Conservation (phyloP, 2,113 vertebrate genomes). For the Syngnathus floridae region DNA sequence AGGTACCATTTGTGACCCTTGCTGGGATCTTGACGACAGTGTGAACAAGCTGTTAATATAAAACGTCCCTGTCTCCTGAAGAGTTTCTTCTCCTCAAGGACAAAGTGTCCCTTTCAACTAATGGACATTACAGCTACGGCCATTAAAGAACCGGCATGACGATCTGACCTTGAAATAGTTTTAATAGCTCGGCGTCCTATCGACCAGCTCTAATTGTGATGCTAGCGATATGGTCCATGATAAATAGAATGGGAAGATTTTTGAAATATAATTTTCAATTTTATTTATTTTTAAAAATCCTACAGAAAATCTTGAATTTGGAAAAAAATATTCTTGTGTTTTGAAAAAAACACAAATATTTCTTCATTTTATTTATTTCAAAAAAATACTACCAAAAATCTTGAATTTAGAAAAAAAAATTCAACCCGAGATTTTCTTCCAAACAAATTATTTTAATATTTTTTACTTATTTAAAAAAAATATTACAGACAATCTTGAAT, state of each 20-base stretch:
- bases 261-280: too few relatives aligned
- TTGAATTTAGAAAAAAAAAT: too few relatives aligned
- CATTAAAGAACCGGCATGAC: slow-evolving; percentile 26
- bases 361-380: too few relatives aligned
- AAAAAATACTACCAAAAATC: too few relatives aligned
- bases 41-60: background rate
- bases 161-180: slow-evolving; percentile 35
- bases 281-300: too few relatives aligned
- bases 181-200: slow-evolving; percentile 19
- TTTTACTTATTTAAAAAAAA: too few relatives aligned
- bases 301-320: too few relatives aligned
- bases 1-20: background rate
- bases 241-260: background rate
- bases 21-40: background rate
- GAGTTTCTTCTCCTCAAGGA: slow-evolving; percentile 15
- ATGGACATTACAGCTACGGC: slow-evolving; percentile 24
- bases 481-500: too few relatives aligned
- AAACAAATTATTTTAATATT: too few relatives aligned
- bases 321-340: too few relatives aligned
- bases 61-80: background rate
- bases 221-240: background rate
- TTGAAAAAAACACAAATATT: too few relatives aligned
- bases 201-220: background rate
- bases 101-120: slow-evolving; percentile 14
- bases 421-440: too few relatives aligned